Percentiles rank a stretch among this genome's conserved stretches.
phyloP scores from a whole-genome alignment of 2,797 vertebrate species.

The Hemibagrus guttatus region DNA sequence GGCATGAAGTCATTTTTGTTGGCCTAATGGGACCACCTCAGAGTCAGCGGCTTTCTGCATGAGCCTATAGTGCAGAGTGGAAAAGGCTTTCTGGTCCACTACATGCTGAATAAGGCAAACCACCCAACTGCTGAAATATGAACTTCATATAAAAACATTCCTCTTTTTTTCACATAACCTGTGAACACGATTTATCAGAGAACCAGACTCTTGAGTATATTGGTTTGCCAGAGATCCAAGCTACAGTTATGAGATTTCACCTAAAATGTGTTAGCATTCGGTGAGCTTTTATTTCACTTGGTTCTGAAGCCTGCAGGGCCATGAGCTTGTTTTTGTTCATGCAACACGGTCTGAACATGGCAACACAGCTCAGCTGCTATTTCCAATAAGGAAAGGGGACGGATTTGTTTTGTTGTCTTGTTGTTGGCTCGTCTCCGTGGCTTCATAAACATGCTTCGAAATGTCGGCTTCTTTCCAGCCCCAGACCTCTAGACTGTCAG shows the following conservation, averaged over 20 bases:
- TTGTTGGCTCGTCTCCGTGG: slow-evolving; percentile 27
- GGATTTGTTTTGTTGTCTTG: slow-evolving; percentile 28
- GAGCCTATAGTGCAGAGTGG: slow-evolving; percentile 29
- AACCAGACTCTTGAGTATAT: slow-evolving; percentile 27
- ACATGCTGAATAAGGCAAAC: slow-evolving; percentile 50
- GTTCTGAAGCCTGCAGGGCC: slow-evolving; percentile 12
- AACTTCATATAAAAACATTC: slow-evolving; percentile 36
- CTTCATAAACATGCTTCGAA: slow-evolving; percentile 37
- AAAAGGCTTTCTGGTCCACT: slow-evolving; percentile 42
- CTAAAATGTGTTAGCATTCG: background rate
- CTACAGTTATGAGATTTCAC: background rate
- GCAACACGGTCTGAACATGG: slow-evolving; percentile 15
- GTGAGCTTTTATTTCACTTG: background rate
- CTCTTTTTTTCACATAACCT: slow-evolving; percentile 33
- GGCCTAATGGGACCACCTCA: slow-evolving; percentile 55
- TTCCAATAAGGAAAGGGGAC: slow-evolving; percentile 14
- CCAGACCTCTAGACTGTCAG: slow-evolving; percentile 23
- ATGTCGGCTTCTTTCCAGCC: slow-evolving; percentile 34
- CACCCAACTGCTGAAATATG: slow-evolving; percentile 39
- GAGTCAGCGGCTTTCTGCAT: slow-evolving; percentile 40
- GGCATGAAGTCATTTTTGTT: slow-evolving; percentile 46
- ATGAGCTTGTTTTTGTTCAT: slow-evolving; percentile 16
- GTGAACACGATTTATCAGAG: slow-evolving; percentile 32
- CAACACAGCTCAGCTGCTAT: slow-evolving; percentile 31
- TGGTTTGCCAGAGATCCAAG: slow-evolving; percentile 25